Percentiles rank a stretch among this genome's conserved stretches.
Conservation (phyloP, 1,140 invertebrate genomes). For the Hyposmocoma kahamanoa region DNA sequence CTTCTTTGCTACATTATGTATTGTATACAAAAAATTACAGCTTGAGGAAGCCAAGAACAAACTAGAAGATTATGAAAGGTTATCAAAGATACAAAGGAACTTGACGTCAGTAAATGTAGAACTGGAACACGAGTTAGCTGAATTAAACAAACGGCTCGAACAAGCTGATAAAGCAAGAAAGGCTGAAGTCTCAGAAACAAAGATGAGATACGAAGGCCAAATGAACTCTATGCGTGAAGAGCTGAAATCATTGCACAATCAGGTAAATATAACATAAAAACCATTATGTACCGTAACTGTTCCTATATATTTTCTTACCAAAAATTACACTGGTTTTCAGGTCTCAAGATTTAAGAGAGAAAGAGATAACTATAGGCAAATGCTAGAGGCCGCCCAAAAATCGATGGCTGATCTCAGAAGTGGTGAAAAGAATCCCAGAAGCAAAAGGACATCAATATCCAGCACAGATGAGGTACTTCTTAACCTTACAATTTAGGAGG, state of each 20-base stretch:
- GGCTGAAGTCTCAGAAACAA: slow-evolving; percentile 88
- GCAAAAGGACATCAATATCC: slow-evolving; percentile 50
- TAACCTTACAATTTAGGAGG: no score
- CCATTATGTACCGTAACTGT: not conserved
- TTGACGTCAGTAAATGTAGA: slow-evolving; percentile 83
- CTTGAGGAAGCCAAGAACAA: slow-evolving; percentile 88
- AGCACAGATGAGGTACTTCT: slow-evolving; percentile 76
- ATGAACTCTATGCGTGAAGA: slow-evolving; percentile 90
- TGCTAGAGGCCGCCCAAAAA: slow-evolving; percentile 90
- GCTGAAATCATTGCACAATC: slow-evolving; percentile 87
- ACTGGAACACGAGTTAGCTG: slow-evolving; percentile 84
- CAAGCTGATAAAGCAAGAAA: slow-evolving; percentile 88
- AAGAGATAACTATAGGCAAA: slow-evolving; percentile 92
- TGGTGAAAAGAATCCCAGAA: slow-evolving; percentile 55
- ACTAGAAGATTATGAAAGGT: slow-evolving; percentile 89
- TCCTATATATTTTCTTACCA: not conserved
- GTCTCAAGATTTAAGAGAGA: slow-evolving; percentile 88
- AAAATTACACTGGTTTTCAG: slow-evolving; percentile 17
- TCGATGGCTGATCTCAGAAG: slow-evolving; percentile 85
- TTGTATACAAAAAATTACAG: slow-evolving; percentile 52
- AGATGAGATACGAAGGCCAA: slow-evolving; percentile 91
- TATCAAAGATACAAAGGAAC: slow-evolving; percentile 86
- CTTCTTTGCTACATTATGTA: not conserved
- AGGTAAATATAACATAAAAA: slow-evolving; percentile 65
- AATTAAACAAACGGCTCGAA: slow-evolving; percentile 80